A percentile compares a stretch with the other conserved stretches of the same genome.
Conservation (phyloP, 1,140 invertebrate genomes). For the Leptonema lineaticorne region DNA sequence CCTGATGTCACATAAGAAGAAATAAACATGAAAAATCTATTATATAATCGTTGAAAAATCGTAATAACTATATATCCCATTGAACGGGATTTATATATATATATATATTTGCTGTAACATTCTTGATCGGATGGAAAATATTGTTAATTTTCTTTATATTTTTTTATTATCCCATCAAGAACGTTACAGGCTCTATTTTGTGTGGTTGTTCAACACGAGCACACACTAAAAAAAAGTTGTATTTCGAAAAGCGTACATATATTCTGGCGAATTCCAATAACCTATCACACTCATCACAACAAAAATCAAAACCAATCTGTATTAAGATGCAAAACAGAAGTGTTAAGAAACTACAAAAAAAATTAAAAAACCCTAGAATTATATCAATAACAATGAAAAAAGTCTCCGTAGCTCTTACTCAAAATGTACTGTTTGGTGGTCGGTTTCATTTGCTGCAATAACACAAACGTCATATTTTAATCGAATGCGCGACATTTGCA, state of each 20-base stretch:
- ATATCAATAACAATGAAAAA: no score
- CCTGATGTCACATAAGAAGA: slow-evolving; percentile 51
- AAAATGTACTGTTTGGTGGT: no score
- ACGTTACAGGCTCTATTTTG: neutral
- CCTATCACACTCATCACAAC: slow-evolving; percentile 23
- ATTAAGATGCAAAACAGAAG: slow-evolving; percentile 25
- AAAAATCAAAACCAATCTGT: slow-evolving; percentile 22
- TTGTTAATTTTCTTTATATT: no score
- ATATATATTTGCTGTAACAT: no score
- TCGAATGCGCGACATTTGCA: no score
- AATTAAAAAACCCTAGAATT: slow-evolving; percentile 6
- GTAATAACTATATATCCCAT: neutral
- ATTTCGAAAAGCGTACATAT: slow-evolving; percentile 27
- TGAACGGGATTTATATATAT: neutral
- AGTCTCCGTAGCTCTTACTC: no score
- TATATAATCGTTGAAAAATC: neutral
- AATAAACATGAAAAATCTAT: neutral
- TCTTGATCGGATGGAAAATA: no score
- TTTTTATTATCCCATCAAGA: neutral
- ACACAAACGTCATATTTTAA: no score
- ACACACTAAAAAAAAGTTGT: slow-evolving; percentile 25
- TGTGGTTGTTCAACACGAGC: slow-evolving; percentile 1
- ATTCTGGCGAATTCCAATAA: slow-evolving; percentile 25
- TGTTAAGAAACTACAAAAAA: slow-evolving; percentile 15
- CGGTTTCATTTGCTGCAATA: no score